Evolutionary conservation across 2,113 vertebrate species (phyloP), one percentile per base, ranked within the genome.

Genomic region (Silurus asotus): DNA sequence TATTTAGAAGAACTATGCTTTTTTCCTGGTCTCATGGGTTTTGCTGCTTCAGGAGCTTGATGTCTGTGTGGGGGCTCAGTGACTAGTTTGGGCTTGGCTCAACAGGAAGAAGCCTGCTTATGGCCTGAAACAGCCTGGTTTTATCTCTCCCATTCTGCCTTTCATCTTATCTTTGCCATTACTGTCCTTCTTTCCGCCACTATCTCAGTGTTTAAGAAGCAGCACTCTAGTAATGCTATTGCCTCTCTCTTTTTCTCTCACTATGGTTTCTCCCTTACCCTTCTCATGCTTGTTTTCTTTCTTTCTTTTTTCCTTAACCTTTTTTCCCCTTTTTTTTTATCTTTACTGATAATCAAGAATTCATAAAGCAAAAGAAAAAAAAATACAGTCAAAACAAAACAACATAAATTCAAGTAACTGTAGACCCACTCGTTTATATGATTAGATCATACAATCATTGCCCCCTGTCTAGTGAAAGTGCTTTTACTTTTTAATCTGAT

Each of bases 91-190:
- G 62, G 67, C 58, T 72, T 82, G 70, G 78, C 79, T 87, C 87
- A 90, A 88, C 85, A 88, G 87, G 84, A 90, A 90, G 85, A 78
- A 65, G 48, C 37, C 78, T 78, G 56, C 84, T 81, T 56, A 64
- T 84, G 72, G 48, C 83, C 62, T 78, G 76, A 61, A 51, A 65
- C 67, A 62, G 83, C 64, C 23, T 72, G 85, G 83, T 65, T 83
- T 83, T 85, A 90, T 75, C 59, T 80, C 55, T 58, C 67, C 58
- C 64, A 8, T 82, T 8, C 53, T 23, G 83, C 70, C 58, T 85
- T 13, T 79, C 70, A 84, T 88, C 67, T 65, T 79, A 77, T 85
- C 82, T 87, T 69, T 80, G 65, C 13, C n/a, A 28, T 48, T 85
- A 56, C 67, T 81, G n/a, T 55, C 79, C 53, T 85, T 11, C 69